Base-by-base conservation (phyloP, 2,797 vertebrate genomes). In the Ptychadena robeensis region DNA sequence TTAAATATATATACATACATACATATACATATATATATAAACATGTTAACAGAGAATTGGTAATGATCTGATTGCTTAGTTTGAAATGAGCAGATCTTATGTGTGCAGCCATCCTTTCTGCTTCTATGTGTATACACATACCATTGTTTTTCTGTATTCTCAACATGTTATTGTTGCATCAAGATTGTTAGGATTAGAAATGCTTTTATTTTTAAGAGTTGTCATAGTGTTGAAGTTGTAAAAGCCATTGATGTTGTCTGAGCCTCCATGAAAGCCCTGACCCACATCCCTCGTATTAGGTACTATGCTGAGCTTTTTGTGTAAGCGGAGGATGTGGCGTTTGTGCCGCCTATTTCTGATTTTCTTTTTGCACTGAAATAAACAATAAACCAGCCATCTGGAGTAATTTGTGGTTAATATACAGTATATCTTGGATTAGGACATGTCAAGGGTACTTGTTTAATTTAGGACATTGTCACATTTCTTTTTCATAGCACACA, bases 291-390 rank as follows among this genome's bases (percentile, higher is more conserved):
- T 70, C 68, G 18, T 66, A 69, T 61, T 76, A 73, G 82, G 82
- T 83, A 83, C 82, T 83, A 31, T 57, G 25, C 53, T 12, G 57
- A 65, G 64, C 38, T 53, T 78, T 59, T 78, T 38, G 59, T 64
- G 30, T 73, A 44, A 12, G 40, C 44, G 32, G 27, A 31, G 18
- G 40, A 59, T 30, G 67, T 18, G 9, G 63, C 63, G 40, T 68
- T 4, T 10, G 7, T 38, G 71, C 32, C 59, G 12, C 69, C 40
- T 73, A 4, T 7, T 22, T 61, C 2, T 40, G 5, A 40, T 40
- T 12, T 40, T 35, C 31, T 27, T 44, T 79, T 83, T 83, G 82
- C 82, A 83, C 76, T 83, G 82, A 63, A 83, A 83, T 61, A 83
- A 77, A 27, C 34, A 82, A 82, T 75, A 76, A 67, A 66, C 18